Conservation (phyloP, 2,888 invertebrate genomes). For the Venusia cambrica region DNA sequence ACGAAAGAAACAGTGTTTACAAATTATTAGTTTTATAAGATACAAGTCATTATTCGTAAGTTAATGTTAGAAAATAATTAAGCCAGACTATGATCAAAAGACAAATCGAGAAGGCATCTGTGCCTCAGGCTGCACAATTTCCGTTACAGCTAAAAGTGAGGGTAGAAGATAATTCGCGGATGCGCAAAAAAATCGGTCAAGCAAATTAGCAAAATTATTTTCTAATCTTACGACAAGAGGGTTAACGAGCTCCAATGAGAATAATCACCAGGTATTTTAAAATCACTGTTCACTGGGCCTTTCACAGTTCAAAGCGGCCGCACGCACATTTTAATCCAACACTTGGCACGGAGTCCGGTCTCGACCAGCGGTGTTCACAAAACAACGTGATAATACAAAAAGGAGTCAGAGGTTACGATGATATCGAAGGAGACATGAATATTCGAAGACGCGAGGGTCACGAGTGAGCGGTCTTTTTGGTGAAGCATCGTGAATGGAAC, state of each 20-base stretch:
- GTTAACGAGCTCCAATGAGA: slow-evolving; percentile 68
- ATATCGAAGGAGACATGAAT: slow-evolving; percentile 80
- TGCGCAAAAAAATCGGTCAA: slow-evolving; percentile 18
- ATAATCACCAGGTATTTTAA: slow-evolving; percentile 60
- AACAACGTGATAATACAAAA: slow-evolving; percentile 76
- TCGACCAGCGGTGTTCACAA: slow-evolving; percentile 63
- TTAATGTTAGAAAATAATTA: too few relatives aligned
- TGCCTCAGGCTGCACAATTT: background rate
- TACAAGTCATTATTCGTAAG: too few relatives aligned
- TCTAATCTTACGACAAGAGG: slow-evolving; percentile 69
- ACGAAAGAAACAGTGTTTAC: too few relatives aligned
- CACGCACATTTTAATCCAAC: slow-evolving; percentile 70
- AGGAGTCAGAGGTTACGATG: slow-evolving; percentile 78
- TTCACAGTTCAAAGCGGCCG: slow-evolving; percentile 59
- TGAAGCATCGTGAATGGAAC: slow-evolving; percentile 76
- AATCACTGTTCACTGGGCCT: slow-evolving; percentile 67
- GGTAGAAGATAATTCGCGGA: slow-evolving; percentile 15
- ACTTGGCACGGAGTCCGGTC: slow-evolving; percentile 69
- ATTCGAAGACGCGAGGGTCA: slow-evolving; percentile 80
- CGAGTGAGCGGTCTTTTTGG: slow-evolving; percentile 76
- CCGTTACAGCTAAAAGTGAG: slow-evolving; percentile 2
- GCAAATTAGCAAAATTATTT: slow-evolving; percentile 40
- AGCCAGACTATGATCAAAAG: too few relatives aligned
- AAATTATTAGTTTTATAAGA: too few relatives aligned
- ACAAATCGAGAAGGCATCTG: background rate